phyloP scores from a whole-genome alignment of 1,140 invertebrate genomes.

The Sycobia sp. region DNA sequence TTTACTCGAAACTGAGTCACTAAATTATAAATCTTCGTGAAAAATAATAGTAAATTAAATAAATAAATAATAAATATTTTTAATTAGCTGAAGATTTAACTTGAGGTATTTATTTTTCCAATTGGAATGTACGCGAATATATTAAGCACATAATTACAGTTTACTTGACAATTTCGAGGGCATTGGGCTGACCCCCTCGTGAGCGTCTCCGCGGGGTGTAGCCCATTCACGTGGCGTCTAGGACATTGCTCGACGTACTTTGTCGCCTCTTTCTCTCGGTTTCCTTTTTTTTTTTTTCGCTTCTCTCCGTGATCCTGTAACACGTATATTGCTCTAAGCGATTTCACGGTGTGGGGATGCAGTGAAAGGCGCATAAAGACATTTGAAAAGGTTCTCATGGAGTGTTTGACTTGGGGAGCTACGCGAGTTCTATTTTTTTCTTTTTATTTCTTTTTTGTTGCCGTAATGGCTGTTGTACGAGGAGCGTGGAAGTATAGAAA shows the following conservation, averaged over 20 bases:
- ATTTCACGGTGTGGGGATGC: conserved; percentile 12
- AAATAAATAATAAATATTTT: too few relatives aligned
- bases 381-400: neutral
- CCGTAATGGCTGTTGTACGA: neutral
- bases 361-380: conserved; percentile 13
- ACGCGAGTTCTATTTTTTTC: conserved; percentile 17
- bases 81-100: too few relatives aligned
- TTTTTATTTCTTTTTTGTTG: too few relatives aligned
- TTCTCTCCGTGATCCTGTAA: too few relatives aligned
- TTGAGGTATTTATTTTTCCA: too few relatives aligned
- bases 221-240: neutral
- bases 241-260: conserved; percentile 1
- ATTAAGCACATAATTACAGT: too few relatives aligned
- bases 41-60: too few relatives aligned
- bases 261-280: neutral
- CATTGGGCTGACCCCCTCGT: too few relatives aligned
- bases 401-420: conserved; percentile 11
- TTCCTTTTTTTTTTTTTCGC: neutral
- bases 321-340: neutral
- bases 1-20: too few relatives aligned
- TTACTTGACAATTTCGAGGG: too few relatives aligned
- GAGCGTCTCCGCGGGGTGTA: conserved; percentile 5
- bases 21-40: too few relatives aligned
- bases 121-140: too few relatives aligned
- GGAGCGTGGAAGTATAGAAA: neutral